Base-by-base conservation (phyloP, 35 echinoderm and acorn worm genomes). In the Ophioderma brevispina region DNA sequence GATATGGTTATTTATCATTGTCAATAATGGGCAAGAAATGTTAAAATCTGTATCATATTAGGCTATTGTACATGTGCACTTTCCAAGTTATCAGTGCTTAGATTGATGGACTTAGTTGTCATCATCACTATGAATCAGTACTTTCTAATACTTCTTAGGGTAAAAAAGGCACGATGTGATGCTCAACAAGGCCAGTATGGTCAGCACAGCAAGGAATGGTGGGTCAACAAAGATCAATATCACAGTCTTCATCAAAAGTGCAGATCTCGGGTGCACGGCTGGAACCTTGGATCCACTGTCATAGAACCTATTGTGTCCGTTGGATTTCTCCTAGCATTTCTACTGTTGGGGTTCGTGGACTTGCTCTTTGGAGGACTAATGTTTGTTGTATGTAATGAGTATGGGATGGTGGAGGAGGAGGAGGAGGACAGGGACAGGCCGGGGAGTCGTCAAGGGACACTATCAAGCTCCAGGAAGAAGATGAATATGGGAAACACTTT, bases 261-360 rank as follows among this genome's bases (percentile, higher is more conserved):
- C 1, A 37, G 90, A 88, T 36, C 39, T 75, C 13, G 97, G 97
- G 30, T 77, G 95, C 13, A 93, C 97, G 28, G 94, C 33, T 95
- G 83, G 88, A 93, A 92, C 36, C 46, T 95, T 30, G 93, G 93
- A 25, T n/a, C 89, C 0, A 82, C 91, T 38, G 82, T 89, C 10
- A 79, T 99, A 25, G 93, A 99, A 80, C 97, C 97, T 0, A 93
- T 99, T 37, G 97, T 95, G 21, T 87, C 87, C 0, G 84, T 99
- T 18, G 97, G 93, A 1, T 91, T 99, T 78, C 32, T 99, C 13
- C 49, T 95, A 13, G 94, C 97, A 37, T 78, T 86, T 49, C 85
- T 95, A 8, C 41, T 95, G 3, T 92, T 95, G 55, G 97, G 97
- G 76, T 42, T 99, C 13, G 75, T 39, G 38, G 97, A 94, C 84